Conservation (phyloP, 2,888 invertebrate genomes). For the Tetranychus piercei region DNA sequence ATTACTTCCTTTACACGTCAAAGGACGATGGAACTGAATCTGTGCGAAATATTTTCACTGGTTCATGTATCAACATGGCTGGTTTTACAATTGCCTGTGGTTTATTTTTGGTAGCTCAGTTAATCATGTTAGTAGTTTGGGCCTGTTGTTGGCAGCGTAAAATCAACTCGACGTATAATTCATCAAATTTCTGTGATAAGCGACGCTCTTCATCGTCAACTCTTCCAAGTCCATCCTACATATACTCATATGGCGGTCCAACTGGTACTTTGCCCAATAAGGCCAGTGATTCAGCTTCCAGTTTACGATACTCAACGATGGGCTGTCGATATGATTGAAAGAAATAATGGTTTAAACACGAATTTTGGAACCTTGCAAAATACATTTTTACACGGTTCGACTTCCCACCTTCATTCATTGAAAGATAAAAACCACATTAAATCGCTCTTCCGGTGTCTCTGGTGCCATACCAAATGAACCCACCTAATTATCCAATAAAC, state of each 20-base stretch:
- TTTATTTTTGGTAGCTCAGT: constrained; percentile 64
- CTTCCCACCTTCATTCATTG: neutral
- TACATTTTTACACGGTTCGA: neutral
- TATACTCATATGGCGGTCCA: neutral
- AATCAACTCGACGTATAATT: neutral
- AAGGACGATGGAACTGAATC: neutral
- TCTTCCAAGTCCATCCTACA: neutral
- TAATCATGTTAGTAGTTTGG: constrained; percentile 69
- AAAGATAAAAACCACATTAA: neutral
- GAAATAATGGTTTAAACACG: neutral
- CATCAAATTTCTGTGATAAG: neutral
- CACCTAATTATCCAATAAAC: neutral
- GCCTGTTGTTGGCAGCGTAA: constrained; percentile 37
- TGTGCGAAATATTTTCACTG: constrained; percentile 1
- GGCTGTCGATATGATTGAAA: neutral
- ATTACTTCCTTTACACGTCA: neutral
- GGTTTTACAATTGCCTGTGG: constrained; percentile 67
- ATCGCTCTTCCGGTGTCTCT: neutral
- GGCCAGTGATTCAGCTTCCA: neutral
- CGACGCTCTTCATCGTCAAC: neutral
- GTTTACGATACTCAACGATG: neutral
- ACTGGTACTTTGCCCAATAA: neutral
- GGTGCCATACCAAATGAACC: neutral
- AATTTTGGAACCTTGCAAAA: neutral
- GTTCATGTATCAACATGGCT: constrained; percentile 49